A percentile compares a stretch with the other conserved stretches of the same genome.
phyloP scores from a whole-genome alignment of 37 sponge, comb jelly and placozoan genomes.

The Theonella swinhoei region DNA sequence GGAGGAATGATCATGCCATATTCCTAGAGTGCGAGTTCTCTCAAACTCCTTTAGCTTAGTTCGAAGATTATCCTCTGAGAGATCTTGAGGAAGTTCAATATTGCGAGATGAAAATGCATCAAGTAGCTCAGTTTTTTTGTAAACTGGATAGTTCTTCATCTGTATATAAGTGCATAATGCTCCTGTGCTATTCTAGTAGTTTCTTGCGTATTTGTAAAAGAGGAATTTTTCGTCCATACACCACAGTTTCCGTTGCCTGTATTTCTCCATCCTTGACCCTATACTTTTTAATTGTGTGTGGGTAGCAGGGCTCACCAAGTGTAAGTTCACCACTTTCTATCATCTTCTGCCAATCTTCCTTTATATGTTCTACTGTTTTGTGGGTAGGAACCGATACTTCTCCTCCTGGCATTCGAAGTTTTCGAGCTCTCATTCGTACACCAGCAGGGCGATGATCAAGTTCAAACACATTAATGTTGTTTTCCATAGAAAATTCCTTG shows the following conservation, averaged over 20 bases:
- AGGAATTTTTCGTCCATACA: constrained; percentile 40
- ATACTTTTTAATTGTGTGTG: constrained; percentile 18
- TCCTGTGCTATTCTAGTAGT: constrained; percentile 20
- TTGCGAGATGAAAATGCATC: background rate
- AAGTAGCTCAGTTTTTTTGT: background rate
- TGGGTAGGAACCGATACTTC: constrained; percentile 19
- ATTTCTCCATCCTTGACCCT: constrained; percentile 14
- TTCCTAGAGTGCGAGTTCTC: constrained; percentile 1
- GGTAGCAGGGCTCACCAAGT: constrained; percentile 26
- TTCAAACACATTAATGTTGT: constrained; percentile 12
- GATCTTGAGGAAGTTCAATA: constrained; percentile 6
- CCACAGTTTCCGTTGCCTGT: background rate
- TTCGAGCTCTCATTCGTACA: background rate
- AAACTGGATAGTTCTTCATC: constrained; percentile 25
- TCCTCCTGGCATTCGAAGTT: constrained; percentile 9
- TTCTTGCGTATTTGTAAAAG: constrained; percentile 35
- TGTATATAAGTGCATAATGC: constrained; percentile 27
- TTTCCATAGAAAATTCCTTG: constrained; percentile 29
- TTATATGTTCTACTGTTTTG: constrained; percentile 4
- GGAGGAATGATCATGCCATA: constrained; percentile 27
- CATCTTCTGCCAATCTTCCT: constrained; percentile 19
- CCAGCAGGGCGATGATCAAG: background rate
- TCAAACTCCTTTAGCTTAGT: background rate
- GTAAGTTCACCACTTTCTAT: constrained; percentile 26
- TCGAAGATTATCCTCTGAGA: constrained; percentile 7